phyloP scores from a whole-genome alignment of 2,113 vertebrate genomes.

The Seriola dumerili region DNA sequence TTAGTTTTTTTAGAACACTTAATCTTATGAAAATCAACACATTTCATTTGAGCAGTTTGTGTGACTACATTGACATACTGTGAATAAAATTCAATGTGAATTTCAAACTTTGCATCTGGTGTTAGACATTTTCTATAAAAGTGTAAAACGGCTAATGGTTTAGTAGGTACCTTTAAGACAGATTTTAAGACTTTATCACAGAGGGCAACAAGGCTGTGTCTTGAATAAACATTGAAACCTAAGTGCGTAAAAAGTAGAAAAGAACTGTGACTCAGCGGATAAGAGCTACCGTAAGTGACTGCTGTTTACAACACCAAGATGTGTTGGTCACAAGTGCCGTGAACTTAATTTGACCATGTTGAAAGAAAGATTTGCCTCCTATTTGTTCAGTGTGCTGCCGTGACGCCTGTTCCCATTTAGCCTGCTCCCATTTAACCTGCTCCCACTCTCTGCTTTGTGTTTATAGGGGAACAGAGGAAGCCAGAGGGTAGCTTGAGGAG shows the following conservation, averaged over 20 bases:
- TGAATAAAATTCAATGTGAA: not conserved
- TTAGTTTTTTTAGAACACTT: not conserved
- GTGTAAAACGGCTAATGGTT: not conserved
- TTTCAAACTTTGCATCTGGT: not conserved
- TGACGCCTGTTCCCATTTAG: conserved; percentile 49
- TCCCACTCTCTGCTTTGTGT: conserved; percentile 27
- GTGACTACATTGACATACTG: not conserved
- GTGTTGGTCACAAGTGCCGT: not conserved
- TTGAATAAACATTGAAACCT: conserved; percentile 11
- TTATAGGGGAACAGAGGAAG: conserved; percentile 36
- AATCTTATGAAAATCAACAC: not conserved
- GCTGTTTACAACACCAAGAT: conserved; percentile 6
- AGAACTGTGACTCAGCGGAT: conserved; percentile 33
- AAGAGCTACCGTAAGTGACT: not conserved
- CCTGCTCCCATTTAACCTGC: conserved; percentile 21
- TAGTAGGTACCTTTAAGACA: not conserved
- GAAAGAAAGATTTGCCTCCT: conserved; percentile 13
- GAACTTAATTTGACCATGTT: not conserved
- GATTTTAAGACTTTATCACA: not conserved
- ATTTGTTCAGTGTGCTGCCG: conserved; percentile 9
- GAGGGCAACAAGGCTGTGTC: not conserved
- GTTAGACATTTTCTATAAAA: not conserved
- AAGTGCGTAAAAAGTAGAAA: not conserved
- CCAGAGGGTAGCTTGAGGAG: conserved; percentile 29
- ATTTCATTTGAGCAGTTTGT: not conserved